Conservation (phyloP, 1,140 invertebrate species). For the Drosophila willistoni region DNA sequence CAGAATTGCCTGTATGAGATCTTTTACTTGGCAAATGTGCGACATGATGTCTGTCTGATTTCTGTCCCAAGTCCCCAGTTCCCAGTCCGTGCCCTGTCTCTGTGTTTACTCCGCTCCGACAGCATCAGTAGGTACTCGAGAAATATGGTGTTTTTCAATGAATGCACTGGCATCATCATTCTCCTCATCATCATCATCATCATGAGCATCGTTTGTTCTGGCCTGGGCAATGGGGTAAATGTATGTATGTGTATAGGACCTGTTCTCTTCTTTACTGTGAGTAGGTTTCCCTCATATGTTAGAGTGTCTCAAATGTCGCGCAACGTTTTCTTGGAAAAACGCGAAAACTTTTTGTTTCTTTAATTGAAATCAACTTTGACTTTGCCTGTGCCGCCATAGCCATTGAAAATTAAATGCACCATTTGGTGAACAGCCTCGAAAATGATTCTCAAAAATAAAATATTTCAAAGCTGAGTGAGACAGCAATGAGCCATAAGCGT, state of each 20-base stretch:
- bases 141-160: constrained; percentile 33
- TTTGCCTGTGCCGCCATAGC: constrained; percentile 39
- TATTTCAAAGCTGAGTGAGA: constrained; percentile 51
- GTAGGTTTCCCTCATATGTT: constrained; percentile 54
- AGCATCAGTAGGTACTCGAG: constrained; percentile 35
- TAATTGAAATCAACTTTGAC: constrained; percentile 63
- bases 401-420: constrained; percentile 61
- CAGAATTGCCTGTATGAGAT: constrained; percentile 25
- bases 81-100: too few relatives aligned
- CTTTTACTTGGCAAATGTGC: constrained; percentile 48
- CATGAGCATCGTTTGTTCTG: constrained; percentile 38
- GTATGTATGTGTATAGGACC: background rate
- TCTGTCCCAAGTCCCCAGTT: constrained; percentile 1
- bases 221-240: background rate
- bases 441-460: constrained; percentile 20
- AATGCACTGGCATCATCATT: constrained; percentile 14
- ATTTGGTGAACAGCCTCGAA: constrained; percentile 43
- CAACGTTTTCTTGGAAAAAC: constrained; percentile 64
- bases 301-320: constrained; percentile 64
- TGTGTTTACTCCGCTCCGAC: background rate
- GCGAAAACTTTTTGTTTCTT: constrained; percentile 37
- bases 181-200: constrained; percentile 7
- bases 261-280: constrained; percentile 20
- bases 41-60: constrained; percentile 42
- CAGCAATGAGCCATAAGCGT: constrained; percentile 34